These are phyloP conservation scores for Sisyra nigra DNA, from an alignment of 2,888 invertebrate genomes.

Conservation along the genomic window DNA sequence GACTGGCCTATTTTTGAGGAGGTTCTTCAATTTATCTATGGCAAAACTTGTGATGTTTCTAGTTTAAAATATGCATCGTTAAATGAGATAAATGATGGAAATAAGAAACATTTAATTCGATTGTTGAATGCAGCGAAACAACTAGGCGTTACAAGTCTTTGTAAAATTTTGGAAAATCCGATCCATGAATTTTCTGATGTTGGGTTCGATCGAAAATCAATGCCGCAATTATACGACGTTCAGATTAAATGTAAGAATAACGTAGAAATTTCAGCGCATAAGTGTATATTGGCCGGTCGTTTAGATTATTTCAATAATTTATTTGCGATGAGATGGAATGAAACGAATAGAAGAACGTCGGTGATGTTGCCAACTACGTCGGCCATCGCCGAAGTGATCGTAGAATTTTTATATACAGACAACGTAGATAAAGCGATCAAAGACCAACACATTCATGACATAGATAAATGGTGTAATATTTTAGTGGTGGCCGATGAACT, in stretches of 20 bases:
- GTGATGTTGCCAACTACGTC: constrained; percentile 43
- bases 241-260: constrained; percentile 23
- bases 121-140: constrained; percentile 37
- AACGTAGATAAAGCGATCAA: too few species aligned
- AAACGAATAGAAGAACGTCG: constrained; percentile 34
- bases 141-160: constrained; percentile 32
- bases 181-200: constrained; percentile 4
- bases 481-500: constrained; percentile 68
- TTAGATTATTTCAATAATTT: constrained; percentile 77
- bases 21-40: constrained; percentile 54
- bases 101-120: constrained; percentile 32
- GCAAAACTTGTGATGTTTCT: constrained; percentile 43
- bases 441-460: constrained; percentile 36
- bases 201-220: constrained; percentile 13
- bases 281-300: constrained; percentile 62
- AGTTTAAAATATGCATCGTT: constrained; percentile 19
- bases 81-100: constrained; percentile 16
- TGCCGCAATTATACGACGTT: constrained; percentile 24
- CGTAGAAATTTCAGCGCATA: constrained; percentile 46
- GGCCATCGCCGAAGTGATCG: constrained; percentile 42
- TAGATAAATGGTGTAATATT: constrained; percentile 55
- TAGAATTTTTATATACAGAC: constrained; percentile 65
- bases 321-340: constrained; percentile 62
- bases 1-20: constrained; percentile 52
- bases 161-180: constrained; percentile 29